A percentile compares a stretch with the other conserved stretches of the same genome.
Evolutionary conservation across 2,113 vertebrate species (phyloP).

Genomic region (Emydocephalus ijimae): DNA sequence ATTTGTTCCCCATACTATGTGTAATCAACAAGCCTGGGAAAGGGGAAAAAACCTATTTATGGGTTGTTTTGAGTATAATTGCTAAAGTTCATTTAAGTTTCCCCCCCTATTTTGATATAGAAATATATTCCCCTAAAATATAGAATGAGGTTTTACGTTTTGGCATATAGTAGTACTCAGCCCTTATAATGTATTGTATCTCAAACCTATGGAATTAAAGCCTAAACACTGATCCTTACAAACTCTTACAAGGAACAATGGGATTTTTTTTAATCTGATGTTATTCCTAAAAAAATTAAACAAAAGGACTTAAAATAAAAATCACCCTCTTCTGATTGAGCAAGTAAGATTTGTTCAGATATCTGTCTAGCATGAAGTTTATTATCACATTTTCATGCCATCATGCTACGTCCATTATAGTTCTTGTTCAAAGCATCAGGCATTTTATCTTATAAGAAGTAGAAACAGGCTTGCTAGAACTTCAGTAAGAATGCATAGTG

Average conservation of each 20-base stretch:
- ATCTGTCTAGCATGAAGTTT: background rate
- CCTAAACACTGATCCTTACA: background rate
- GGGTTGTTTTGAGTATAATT: slow-evolving; percentile 48
- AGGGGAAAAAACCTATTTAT: slow-evolving; percentile 44
- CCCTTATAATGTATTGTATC: slow-evolving; percentile 27
- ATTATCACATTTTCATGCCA: background rate
- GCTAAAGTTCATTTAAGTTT: slow-evolving; percentile 42
- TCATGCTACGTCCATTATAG: background rate
- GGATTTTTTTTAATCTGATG: background rate
- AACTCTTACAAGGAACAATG: background rate
- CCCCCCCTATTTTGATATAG: slow-evolving; percentile 32
- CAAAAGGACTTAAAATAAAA: background rate
- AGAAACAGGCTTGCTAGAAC: background rate
- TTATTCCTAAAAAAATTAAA: background rate
- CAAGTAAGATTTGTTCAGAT: background rate
- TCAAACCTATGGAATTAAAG: background rate
- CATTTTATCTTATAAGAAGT: background rate
- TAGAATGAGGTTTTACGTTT: slow-evolving; percentile 29
- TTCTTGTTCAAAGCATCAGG: background rate
- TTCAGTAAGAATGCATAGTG: background rate
- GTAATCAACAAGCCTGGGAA: slow-evolving; percentile 13
- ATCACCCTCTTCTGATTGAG: background rate
- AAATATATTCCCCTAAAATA: slow-evolving; percentile 48
- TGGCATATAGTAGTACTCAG: slow-evolving; percentile 37
- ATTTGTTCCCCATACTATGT: background rate